A percentile compares a stretch with the other conserved stretches of the same genome.
These are phyloP conservation scores for Cataglyphis rosenhaueri DNA, from an alignment of 2,888 invertebrate genomes.

Conservation along the genomic window DNA sequence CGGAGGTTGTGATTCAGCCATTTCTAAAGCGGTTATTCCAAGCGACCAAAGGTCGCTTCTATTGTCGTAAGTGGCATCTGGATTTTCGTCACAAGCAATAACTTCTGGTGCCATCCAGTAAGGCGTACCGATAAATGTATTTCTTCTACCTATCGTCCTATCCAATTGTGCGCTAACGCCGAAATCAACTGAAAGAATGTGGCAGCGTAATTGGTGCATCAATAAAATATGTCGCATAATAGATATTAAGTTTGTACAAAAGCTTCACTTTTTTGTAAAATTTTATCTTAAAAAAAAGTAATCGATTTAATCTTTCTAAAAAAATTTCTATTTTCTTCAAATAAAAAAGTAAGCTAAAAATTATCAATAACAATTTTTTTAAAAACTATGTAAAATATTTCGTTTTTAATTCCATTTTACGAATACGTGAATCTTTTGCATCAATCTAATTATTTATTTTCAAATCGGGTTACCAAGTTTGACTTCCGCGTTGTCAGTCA, in stretches of 20 bases:
- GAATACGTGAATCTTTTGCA: neutral
- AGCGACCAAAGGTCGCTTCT: conserved; percentile 96
- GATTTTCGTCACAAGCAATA: conserved; percentile 99
- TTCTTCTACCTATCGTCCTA: conserved; percentile 98
- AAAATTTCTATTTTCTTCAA: neutral
- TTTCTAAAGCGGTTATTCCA: conserved; percentile 99
- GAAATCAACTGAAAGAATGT: conserved; percentile 93
- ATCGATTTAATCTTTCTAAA: neutral
- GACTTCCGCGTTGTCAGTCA: conserved; percentile 99
- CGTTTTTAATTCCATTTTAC: neutral
- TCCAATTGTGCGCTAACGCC: conserved; percentile 99
- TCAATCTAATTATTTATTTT: neutral
- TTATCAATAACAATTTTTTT: neutral
- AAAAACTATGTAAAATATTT: neutral
- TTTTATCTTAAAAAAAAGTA: neutral
- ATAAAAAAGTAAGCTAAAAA: neutral
- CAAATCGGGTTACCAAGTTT: conserved; percentile 91
- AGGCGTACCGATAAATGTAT: conserved; percentile 99
- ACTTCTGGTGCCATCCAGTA: conserved; percentile 99
- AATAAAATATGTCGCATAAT: neutral
- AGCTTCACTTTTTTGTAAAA: neutral
- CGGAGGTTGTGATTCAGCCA: conserved; percentile 99
- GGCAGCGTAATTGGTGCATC: neutral
- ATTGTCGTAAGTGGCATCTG: conserved; percentile 99
- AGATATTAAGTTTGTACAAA: neutral